These are phyloP conservation scores for Falcunculus frontatus DNA, from an alignment of 2,113 vertebrate species.

Conservation along the genomic window DNA sequence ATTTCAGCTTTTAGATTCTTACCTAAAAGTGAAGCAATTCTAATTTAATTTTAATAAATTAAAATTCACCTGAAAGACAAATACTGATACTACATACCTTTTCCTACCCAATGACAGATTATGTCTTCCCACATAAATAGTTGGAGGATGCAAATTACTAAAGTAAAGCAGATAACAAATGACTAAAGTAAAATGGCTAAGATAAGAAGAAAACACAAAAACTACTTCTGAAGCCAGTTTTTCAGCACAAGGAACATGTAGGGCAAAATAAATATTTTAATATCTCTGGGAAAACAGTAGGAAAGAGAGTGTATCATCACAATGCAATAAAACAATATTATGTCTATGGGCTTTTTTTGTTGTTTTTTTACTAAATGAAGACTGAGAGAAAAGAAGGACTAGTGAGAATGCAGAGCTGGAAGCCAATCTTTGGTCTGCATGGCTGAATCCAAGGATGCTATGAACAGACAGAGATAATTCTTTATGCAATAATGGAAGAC, in stretches of 20 bases:
- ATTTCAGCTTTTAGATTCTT: background rate
- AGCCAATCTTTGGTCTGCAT: background rate
- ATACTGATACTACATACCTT: background rate
- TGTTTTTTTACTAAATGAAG: background rate
- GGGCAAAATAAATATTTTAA: background rate
- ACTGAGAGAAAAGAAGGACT: background rate
- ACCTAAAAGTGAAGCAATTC: background rate
- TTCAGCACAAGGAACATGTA: background rate
- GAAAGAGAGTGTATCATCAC: background rate
- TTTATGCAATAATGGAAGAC: background rate
- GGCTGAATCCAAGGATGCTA: background rate
- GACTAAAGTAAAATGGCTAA: background rate
- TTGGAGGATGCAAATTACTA: background rate
- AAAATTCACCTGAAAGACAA: conserved; percentile 1
- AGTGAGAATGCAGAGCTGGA: background rate
- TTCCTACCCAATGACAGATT: background rate
- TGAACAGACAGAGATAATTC: background rate
- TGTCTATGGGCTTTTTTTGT: background rate
- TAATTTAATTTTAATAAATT: background rate
- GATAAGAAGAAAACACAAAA: background rate
- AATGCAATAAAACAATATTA: background rate
- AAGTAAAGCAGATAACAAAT: background rate
- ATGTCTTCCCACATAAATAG: background rate
- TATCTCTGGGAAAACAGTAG: background rate
- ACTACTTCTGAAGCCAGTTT: background rate